phyloP scores from a whole-genome alignment of 2,888 invertebrate species.

The Pediacus dermestoides region DNA sequence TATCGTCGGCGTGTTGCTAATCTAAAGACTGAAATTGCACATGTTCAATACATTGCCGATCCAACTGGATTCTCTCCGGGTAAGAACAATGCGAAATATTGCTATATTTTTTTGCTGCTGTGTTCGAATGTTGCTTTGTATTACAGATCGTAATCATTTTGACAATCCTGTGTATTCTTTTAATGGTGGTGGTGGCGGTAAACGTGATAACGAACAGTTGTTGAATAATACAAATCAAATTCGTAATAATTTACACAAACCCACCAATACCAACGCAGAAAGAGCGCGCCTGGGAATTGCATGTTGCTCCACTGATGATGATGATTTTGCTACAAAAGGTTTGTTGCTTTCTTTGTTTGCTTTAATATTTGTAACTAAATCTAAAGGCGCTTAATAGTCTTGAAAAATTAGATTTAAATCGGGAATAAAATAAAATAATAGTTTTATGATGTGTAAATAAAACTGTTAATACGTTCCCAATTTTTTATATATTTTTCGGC shows the following conservation, averaged over 20 bases:
- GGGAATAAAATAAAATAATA: too few relatives aligned
- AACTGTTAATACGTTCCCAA: background rate
- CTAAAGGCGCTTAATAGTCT: too few relatives aligned
- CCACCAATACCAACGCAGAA: slow-evolving; percentile 60
- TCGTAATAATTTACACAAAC: slow-evolving; percentile 59
- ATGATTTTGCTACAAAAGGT: slow-evolving; percentile 31
- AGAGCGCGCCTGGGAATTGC: slow-evolving; percentile 54
- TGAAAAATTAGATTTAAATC: too few relatives aligned
- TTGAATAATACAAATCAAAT: slow-evolving; percentile 57
- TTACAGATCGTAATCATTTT: slow-evolving; percentile 77
- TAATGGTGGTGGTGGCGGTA: slow-evolving; percentile 53
- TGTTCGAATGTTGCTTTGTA: slow-evolving; percentile 10
- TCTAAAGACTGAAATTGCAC: slow-evolving; percentile 82
- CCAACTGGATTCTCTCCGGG: slow-evolving; percentile 53
- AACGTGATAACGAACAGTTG: slow-evolving; percentile 56
- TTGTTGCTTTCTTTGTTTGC: slow-evolving; percentile 10
- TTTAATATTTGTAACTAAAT: too few relatives aligned
- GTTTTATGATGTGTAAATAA: slow-evolving; percentile 1
- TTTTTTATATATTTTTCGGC: slow-evolving; percentile 1
- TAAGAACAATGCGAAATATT: slow-evolving; percentile 17
- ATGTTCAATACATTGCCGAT: slow-evolving; percentile 83
- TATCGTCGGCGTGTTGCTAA: slow-evolving; percentile 76
- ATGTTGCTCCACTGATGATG: slow-evolving; percentile 52
- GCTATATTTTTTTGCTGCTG: background rate
- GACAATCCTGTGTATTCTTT: slow-evolving; percentile 89